Base-by-base conservation (phyloP, 2,797 vertebrate genomes). In the Micropoecilia bifurca region DNA sequence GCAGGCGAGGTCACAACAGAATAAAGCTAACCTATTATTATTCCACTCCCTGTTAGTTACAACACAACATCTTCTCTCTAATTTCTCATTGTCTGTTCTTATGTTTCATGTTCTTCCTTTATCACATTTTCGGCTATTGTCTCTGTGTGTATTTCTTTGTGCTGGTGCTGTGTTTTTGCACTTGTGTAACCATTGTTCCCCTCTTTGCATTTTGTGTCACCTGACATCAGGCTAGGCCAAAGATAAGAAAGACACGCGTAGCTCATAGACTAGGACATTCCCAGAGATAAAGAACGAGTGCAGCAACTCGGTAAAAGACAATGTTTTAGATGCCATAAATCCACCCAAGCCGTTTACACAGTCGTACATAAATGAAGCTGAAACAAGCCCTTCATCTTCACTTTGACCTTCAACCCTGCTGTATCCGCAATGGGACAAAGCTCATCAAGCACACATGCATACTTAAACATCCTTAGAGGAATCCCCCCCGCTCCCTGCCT, bases 371-470 rank as follows among this genome's bases (percentile, higher is more conserved):
- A 74, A 90, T 77, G 83, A 92, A 87, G 71, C 80, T 77, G 1
- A 36, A 28, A 46, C 39, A 30, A 50, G 53, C 50, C 53, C 39
- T 69, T 85, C 57, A 18, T 89, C 86, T 86, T 86, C 73, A 84
- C 66, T 88, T 84, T 91, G 88, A 88, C 88, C 79, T 85, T 74
- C 83, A 83, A 81, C 76, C 81, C 69, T 25, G 13, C 75, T 85
- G 78, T 85, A 82, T 74, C 61, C 7, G 72, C 76, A 68, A 77
- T 2, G 9, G 66, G 71, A 80, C n/a, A 8, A 76, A 75, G 73
- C 79, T 83, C 73, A 74, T 87, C 59, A 53, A 47, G 47, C 14
- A 28, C 75, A 33, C 61, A 71, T 81, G 69, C 73, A 71, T 77
- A 48, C 73, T 25, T 8, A 74, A 66, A 80, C 8, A 30, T 71